These are phyloP conservation scores for Nebria salina DNA, from an alignment of 2,888 invertebrate species.

Conservation along the genomic window DNA sequence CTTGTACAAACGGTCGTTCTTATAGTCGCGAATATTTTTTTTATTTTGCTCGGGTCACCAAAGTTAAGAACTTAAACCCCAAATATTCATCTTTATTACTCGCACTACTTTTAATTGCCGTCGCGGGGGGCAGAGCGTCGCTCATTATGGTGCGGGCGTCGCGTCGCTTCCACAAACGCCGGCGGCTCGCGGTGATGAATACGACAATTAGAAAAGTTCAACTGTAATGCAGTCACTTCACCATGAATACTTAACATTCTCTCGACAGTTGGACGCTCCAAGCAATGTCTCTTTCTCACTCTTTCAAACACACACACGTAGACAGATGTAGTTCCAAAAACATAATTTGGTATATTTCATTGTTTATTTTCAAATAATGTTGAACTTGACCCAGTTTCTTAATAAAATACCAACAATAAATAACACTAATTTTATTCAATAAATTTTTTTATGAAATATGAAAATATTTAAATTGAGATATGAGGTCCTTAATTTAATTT, in stretches of 20 bases:
- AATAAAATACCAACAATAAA: too few relatives aligned
- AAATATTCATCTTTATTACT: conserved; percentile 59
- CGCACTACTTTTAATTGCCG: conserved; percentile 57
- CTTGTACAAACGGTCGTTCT: not conserved
- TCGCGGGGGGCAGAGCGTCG: not conserved
- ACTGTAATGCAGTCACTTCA: conserved; percentile 53
- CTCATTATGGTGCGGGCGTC: conserved; percentile 7
- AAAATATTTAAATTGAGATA: too few relatives aligned
- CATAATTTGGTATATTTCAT: too few relatives aligned
- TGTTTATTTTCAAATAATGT: too few relatives aligned
- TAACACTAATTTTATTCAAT: too few relatives aligned
- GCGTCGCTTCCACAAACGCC: conserved; percentile 18
- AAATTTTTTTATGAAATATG: too few relatives aligned
- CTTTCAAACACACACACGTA: not conserved
- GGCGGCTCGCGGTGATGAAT: conserved; percentile 51
- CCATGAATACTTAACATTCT: conserved; percentile 46
- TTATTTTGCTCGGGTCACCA: not conserved
- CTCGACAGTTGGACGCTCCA: conserved; percentile 21
- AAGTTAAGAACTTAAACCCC: conserved; percentile 2
- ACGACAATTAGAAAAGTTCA: conserved; percentile 55
- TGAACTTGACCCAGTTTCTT: too few relatives aligned
- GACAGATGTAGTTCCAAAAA: too few relatives aligned
- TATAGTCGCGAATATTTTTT: not conserved
- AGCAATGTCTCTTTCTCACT: not conserved
- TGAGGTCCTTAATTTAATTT: too few relatives aligned